phyloP scores from a whole-genome alignment of 2,888 invertebrate genomes.

The Drosophila quinaria region DNA sequence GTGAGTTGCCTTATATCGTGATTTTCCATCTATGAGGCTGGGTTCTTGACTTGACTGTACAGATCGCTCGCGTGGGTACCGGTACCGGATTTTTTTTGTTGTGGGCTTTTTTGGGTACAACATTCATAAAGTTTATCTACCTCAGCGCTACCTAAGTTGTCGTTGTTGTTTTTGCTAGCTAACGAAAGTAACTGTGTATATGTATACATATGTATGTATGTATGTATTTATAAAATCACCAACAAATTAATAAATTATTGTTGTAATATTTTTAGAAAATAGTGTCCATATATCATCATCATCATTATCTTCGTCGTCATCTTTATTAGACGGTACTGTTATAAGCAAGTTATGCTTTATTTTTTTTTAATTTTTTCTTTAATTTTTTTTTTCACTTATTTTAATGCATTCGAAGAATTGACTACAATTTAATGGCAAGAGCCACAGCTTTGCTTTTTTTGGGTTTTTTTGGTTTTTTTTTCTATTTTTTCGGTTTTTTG shows the following conservation, averaged over 20 bases:
- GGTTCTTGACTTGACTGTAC: constrained; percentile 57
- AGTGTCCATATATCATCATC: constrained; percentile 77
- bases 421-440: constrained; percentile 80
- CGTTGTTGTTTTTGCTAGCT: constrained; percentile 80
- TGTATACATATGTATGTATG: constrained; percentile 51
- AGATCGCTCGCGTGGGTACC: constrained; percentile 62
- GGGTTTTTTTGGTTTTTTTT: constrained; percentile 8
- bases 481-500: constrained; percentile 14
- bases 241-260: constrained; percentile 80
- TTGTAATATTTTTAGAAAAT: constrained; percentile 80
- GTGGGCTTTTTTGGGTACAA: constrained; percentile 66
- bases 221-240: constrained; percentile 73
- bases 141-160: constrained; percentile 77
- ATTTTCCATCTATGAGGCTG: constrained; percentile 43
- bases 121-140: constrained; percentile 80
- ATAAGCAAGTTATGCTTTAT: constrained; percentile 38
- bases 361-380: constrained; percentile 24
- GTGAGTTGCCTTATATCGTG: neutral
- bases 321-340: constrained; percentile 18
- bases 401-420: constrained; percentile 75
- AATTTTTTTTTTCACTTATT: constrained; percentile 51
- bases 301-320: constrained; percentile 26
- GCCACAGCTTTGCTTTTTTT: constrained; percentile 60
- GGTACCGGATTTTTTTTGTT: constrained; percentile 38
- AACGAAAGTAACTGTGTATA: constrained; percentile 75